Percentiles rank a stretch among this genome's conserved stretches.
phyloP scores from a whole-genome alignment of 37 sponge, comb jelly and placozoan genomes.

The Lycopodina hypogea region DNA sequence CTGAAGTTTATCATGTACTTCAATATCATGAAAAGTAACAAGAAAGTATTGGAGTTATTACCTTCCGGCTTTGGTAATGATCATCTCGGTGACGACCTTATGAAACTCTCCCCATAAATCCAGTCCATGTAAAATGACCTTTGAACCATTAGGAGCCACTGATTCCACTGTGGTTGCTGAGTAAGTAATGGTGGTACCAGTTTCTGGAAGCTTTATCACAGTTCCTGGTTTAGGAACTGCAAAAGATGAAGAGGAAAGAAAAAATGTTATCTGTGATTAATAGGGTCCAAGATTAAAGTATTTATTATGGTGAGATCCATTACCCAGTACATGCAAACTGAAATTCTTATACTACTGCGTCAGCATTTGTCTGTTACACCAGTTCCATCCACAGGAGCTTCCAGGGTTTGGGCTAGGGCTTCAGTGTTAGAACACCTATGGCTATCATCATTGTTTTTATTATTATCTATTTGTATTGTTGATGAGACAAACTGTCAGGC shows the following conservation, averaged over 20 bases:
- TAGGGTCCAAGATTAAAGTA: too few species aligned
- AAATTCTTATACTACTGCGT: too few species aligned
- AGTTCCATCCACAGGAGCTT: too few species aligned
- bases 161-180: conserved; percentile 59
- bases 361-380: too few species aligned
- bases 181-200: conserved; percentile 25
- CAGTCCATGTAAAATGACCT: conserved; percentile 72
- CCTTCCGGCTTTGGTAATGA: conserved; percentile 98
- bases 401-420: too few species aligned
- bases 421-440: too few species aligned
- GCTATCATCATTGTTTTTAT: too few species aligned
- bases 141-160: conserved; percentile 58
- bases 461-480: too few species aligned
- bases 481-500: conserved; percentile 10
- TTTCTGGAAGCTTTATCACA: conserved; percentile 14
- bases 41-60: conserved; percentile 2
- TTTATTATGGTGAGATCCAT: too few species aligned
- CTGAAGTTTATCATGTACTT: not conserved
- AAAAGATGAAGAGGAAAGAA: too few species aligned
- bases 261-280: not conserved
- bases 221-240: conserved; percentile 10
- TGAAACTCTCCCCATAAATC: conserved; percentile 95
- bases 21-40: not conserved
- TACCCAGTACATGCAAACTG: too few species aligned
- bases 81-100: conserved; percentile 90